A percentile compares a stretch with the other conserved stretches of the same genome.
phyloP scores from a whole-genome alignment of 2,888 invertebrate species.

The Agonopterix heracliana region DNA sequence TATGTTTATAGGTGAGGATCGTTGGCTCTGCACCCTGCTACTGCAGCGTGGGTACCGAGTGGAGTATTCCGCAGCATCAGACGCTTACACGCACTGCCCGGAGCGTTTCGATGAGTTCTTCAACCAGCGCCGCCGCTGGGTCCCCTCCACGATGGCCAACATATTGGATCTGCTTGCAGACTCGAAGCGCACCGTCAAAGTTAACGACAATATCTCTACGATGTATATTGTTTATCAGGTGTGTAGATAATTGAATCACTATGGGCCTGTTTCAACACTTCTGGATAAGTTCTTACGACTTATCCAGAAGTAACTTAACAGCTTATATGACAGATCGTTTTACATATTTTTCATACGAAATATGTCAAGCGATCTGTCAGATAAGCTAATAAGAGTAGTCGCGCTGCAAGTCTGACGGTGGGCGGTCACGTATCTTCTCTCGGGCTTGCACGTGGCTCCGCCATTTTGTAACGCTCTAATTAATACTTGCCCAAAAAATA shows the following conservation, averaged over 20 bases:
- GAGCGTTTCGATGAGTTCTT: conserved; percentile 95
- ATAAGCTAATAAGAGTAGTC: no score
- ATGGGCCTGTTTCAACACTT: no score
- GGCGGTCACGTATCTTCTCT: no score
- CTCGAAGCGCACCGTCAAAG: conserved; percentile 84
- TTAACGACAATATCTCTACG: conserved; percentile 93
- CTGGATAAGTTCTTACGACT: no score
- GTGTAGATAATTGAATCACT: conserved; percentile 1
- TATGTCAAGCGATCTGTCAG: no score
- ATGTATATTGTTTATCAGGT: conserved; percentile 83
- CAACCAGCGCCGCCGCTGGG: conserved; percentile 96
- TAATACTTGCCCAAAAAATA: no score
- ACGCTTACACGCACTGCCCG: conserved; percentile 95
- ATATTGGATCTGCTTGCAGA: conserved; percentile 91
- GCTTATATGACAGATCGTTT: no score
- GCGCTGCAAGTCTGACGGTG: no score
- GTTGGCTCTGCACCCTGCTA: conserved; percentile 95
- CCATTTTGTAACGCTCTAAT: no score
- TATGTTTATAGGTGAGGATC: conserved; percentile 84
- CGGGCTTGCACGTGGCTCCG: no score
- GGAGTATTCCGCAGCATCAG: conserved; percentile 96
- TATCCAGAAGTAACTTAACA: no score
- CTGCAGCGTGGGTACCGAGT: conserved; percentile 94
- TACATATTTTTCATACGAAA: no score
- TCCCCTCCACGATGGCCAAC: conserved; percentile 97